Evolutionary conservation across 1,140 invertebrate species (phyloP), one percentile per base, ranked within the genome.

Genomic region (Myzus persicae): DNA sequence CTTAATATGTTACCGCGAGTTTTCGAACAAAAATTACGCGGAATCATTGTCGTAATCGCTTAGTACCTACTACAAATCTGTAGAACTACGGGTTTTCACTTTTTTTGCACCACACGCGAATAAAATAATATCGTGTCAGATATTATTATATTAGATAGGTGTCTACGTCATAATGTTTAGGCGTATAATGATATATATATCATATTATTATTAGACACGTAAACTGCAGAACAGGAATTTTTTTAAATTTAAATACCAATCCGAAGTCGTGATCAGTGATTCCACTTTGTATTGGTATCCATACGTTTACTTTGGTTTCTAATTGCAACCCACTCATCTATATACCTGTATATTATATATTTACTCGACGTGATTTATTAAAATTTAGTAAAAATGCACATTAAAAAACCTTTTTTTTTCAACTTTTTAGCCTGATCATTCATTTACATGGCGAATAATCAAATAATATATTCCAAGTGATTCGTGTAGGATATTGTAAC

Each of bases 31-130:
- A 89, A 89, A 54, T 54, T 54, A 40, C 48, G n/a, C n/a, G n/a
- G 88, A 89, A 89, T 89, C 48, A 89, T 89, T 89, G 88, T 26
- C 46, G 26, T 51, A 89, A 89, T 54, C 88, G 38, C n/a, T 36
- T 51, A 22, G 48, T 51, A 22, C 20, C 48, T 51, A 24, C 20
- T 7, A 46, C 31, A 48, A 87, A 44, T 85, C 84, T 44, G 11
- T 11, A 44, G 11, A 44, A n/a, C 59, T 76, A 44, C 84, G 9
- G 5, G 88, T 89, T 89, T 89, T 89, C 88, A 89, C 88, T 88
- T 88, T 88, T 89, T 89, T 88, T 36, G 85, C 85, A 36, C 31
- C 36, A 88, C 44, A 14, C 31, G 7, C 46, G 31, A 88, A 88
- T 40, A 26, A 40, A 22, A 20, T 42, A 42, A 26, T 84, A 44